Conservation (phyloP, 1,140 invertebrate species). For the Epicauta chinensis region DNA sequence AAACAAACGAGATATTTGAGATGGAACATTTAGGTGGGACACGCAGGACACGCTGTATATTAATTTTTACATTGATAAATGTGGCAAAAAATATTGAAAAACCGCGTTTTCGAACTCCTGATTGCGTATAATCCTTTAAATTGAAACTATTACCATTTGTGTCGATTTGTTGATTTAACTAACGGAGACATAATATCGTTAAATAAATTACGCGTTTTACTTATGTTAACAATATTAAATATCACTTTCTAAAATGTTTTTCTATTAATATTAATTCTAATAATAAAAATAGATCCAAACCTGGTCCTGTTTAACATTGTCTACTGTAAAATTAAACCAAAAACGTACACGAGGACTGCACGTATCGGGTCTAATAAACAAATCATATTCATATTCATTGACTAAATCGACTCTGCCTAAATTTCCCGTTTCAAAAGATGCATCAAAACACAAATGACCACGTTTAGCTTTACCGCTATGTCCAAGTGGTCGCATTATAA, state of each 20-base stretch:
- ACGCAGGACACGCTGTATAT: no score
- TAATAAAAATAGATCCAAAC: conserved; percentile 41
- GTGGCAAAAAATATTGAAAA: no score
- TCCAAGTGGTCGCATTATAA: conserved; percentile 87
- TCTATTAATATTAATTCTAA: background rate
- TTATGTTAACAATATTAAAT: conserved; percentile 96
- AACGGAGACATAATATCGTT: conserved; percentile 87
- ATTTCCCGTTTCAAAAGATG: conserved; percentile 95
- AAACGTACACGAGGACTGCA: conserved; percentile 88
- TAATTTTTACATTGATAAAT: no score
- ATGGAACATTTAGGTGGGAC: no score
- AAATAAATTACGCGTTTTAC: conserved; percentile 85
- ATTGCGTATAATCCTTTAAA: no score
- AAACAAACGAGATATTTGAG: no score
- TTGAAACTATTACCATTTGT: conserved; percentile 73
- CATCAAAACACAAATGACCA: conserved; percentile 96
- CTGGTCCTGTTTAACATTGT: conserved; percentile 91
- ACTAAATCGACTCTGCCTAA: conserved; percentile 91
- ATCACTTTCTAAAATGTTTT: conserved; percentile 73
- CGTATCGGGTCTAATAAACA: conserved; percentile 93
- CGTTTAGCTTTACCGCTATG: conserved; percentile 90
- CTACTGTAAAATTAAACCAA: conserved; percentile 98
- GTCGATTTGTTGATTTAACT: conserved; percentile 82
- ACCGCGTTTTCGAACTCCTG: no score
- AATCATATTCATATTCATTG: conserved; percentile 92